phyloP scores from a whole-genome alignment of 2,113 vertebrate genomes.

The Cebus imitator region DNA sequence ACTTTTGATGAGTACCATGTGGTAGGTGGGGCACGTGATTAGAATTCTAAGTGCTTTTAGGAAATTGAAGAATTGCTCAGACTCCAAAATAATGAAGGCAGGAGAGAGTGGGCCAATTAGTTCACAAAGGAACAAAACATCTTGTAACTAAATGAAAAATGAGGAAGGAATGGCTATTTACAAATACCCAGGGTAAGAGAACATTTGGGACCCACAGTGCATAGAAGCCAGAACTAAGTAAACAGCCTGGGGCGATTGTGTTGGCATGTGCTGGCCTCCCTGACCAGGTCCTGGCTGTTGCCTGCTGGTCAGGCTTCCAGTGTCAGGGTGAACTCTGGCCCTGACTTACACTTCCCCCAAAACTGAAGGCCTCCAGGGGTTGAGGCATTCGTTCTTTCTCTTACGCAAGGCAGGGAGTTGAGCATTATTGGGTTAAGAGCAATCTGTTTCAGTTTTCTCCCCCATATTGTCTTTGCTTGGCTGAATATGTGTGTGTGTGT shows the following conservation, averaged over 20 bases:
- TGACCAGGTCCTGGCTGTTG: not conserved
- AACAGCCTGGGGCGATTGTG: not conserved
- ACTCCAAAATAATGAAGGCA: not conserved
- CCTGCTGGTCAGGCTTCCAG: not conserved
- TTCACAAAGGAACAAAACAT: not conserved
- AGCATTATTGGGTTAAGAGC: not conserved
- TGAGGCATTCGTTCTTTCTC: not conserved
- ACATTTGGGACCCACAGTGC: not conserved
- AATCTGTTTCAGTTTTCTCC: not conserved
- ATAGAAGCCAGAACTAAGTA: not conserved
- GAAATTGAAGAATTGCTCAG: not conserved
- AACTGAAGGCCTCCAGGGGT: not conserved
- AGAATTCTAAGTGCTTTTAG: not conserved
- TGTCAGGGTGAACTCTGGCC: not conserved
- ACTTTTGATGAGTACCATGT: not conserved
- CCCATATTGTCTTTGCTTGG: not conserved
- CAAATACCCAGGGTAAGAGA: not conserved
- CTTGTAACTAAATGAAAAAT: not conserved
- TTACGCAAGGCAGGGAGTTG: not conserved
- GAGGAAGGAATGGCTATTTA: not conserved
- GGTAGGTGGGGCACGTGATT: not conserved
- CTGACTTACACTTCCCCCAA: not conserved
- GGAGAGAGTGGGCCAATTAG: not conserved
- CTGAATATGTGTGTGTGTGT: not conserved
- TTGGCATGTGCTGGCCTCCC: not conserved